These are phyloP conservation scores for Euspilapteryx auroguttella DNA, from an alignment of 2,888 invertebrate genomes.

Conservation along the genomic window DNA sequence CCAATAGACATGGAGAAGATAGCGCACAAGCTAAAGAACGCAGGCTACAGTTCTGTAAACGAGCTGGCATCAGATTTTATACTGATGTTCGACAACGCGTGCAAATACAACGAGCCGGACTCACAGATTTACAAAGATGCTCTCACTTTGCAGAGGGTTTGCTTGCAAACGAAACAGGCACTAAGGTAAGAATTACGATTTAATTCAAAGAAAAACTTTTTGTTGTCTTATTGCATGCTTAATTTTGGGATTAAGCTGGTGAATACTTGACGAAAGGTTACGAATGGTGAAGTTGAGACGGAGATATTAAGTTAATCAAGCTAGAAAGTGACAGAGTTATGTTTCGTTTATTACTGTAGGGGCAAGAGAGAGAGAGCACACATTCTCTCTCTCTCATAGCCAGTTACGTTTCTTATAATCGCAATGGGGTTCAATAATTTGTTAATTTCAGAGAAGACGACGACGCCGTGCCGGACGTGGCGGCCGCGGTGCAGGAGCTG, in stretches of 20 bases:
- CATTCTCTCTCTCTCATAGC: too few species aligned
- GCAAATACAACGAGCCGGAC: conserved; percentile 96
- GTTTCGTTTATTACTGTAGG: too few species aligned
- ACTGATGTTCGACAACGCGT: conserved; percentile 95
- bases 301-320: too few species aligned
- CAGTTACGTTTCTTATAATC: too few species aligned
- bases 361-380: too few species aligned
- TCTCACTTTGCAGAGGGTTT: conserved; percentile 86
- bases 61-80: conserved; percentile 88
- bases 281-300: too few species aligned
- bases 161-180: conserved; percentile 89
- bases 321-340: too few species aligned
- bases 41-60: conserved; percentile 77
- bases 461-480: conserved; percentile 87
- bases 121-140: conserved; percentile 98
- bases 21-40: conserved; percentile 79
- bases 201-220: too few species aligned
- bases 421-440: too few species aligned
- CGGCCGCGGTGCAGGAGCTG: conserved; percentile 87
- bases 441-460: conserved; percentile 63
- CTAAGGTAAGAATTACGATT: conserved; percentile 66
- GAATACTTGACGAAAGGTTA: too few species aligned
- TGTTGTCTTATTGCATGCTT: too few species aligned
- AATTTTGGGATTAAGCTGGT: too few species aligned
- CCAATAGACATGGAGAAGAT: conserved; percentile 97